Evolutionary conservation across 2,797 vertebrate species (phyloP), one percentile per base, ranked within the genome.

Genomic region (Glyptemys insculpta): DNA sequence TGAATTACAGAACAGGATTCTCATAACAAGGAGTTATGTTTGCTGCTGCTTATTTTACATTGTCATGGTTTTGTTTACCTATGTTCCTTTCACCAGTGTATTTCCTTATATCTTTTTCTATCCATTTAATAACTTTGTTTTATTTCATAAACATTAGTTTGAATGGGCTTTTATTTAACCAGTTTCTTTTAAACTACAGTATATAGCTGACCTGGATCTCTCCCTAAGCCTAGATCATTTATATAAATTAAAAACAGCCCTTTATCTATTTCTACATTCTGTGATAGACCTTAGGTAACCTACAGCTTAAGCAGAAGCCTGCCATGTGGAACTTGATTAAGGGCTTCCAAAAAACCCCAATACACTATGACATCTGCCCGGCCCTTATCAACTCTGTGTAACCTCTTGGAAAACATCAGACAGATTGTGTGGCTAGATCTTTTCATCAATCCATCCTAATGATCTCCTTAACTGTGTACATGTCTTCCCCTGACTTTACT

Each of bases 1-100:
- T 89, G 84, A 98, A 98, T 93, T 76, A 92, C 83, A 97, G 93
- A 89, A 97, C 2, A 93, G 50, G 83, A 91, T 52, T 93, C 57
- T 96, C 81, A 92, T 29, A 82, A 74, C 47, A 74, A n/a, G 83
- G 84, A 95, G 79, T 6, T 16, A 76, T 5, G 11, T 16, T 11
- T 81, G 72, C 76, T 16, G 6, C 2, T 41, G 3, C 12, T 88
- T 91, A 34, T 84, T 85, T 59, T 93, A 89, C 81, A 76, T 86
- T 78, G 65, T 57, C 79, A 12, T 47, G 80, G 23, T 8, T 79
- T 88, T 95, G 76, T 89, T 76, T 93, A 93, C 16, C 53, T 59
- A 7, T 0, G 0, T 3, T 93, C 3, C 37, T 16, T 86, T 80
- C 89, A 90, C 2, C 18, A 68, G 21, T 72, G 6, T 76, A 56